phyloP scores from a whole-genome alignment of 2,888 invertebrate species.

The Meliscaeva auricollis region DNA sequence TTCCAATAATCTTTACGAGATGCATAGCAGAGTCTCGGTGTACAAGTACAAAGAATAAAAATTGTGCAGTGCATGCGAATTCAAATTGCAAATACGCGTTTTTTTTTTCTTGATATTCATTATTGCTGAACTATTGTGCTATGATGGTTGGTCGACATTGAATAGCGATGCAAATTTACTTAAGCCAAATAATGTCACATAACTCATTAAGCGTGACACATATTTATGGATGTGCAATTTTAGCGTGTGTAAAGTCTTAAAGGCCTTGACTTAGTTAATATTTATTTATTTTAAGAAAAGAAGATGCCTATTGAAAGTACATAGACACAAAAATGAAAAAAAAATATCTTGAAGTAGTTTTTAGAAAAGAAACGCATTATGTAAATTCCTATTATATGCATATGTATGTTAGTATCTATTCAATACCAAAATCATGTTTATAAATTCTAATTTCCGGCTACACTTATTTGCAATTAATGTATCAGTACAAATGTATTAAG shows the following conservation, averaged over 20 bases:
- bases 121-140: slow-evolving; percentile 16
- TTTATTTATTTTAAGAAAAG: slow-evolving; percentile 10
- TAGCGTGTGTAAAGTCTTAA: background rate
- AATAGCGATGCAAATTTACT: slow-evolving; percentile 58
- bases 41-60: background rate
- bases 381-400: no score
- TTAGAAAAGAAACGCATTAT: no score
- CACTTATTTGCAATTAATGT: no score
- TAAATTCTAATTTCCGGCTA: no score
- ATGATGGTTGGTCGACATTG: slow-evolving; percentile 30
- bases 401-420: no score
- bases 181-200: slow-evolving; percentile 50
- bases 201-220: slow-evolving; percentile 56
- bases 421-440: no score
- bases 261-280: slow-evolving; percentile 55
- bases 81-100: slow-evolving; percentile 42
- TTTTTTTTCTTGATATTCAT: slow-evolving; percentile 3
- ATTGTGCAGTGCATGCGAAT: slow-evolving; percentile 41
- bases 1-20: slow-evolving; percentile 6
- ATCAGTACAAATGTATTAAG: no score
- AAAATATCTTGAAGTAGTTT: no score
- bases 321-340: no score
- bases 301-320: background rate
- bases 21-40: background rate
- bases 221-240: slow-evolving; percentile 36